Evolutionary conservation across 2,888 invertebrate genomes (phyloP), one percentile per base, ranked within the genome.

Genomic region (Cremastinae sp.): DNA sequence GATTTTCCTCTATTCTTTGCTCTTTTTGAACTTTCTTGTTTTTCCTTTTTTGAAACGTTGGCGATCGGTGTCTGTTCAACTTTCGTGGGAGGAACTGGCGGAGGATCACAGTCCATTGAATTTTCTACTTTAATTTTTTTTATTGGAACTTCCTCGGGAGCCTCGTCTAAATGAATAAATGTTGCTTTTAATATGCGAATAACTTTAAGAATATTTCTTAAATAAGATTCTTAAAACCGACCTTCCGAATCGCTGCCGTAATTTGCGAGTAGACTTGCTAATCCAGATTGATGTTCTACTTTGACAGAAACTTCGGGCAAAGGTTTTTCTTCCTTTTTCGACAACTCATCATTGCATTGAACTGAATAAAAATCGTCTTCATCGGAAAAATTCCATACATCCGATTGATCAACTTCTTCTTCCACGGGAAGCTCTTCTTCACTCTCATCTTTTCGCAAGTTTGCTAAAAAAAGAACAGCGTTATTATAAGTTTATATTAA

Each of bases 281-380:
- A n/a, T 62, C 37, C 62, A 4, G 47, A 55, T 69, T 35, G 16
- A 14, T 16, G 53, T 14, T 12, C 16, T 3, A 7, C 56, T n/a
- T 45, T 9, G 0, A 43, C 2, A 20, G 43, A 12, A 43, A 43
- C 10, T 53, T 4, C n/a, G n/a, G 41, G 8, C 8, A 18, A 10
- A n/a, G n/a, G n/a, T n/a, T n/a, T n/a, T n/a, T n/a, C n/a, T 7
- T 58, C 45, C 3, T 16, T 12, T 22, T 70, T 7, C 3, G 35
- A 22, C 51, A 4, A 4, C 20, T 3, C 45, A 37, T 8, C 35
- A 16, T 8, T 49, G 59, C 16, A 58, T 59, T 51, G 22, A 9
- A 45, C 8, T 12, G 45, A 0, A 41, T 12, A 72, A 88, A 89
- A 88, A 80, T 90, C 90, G 0, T 91, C 90, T 2, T 83, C 90